A percentile compares a stretch with the other conserved stretches of the same genome.
phyloP scores from a whole-genome alignment of 2,797 vertebrate genomes.

The Sardinella longiceps region DNA sequence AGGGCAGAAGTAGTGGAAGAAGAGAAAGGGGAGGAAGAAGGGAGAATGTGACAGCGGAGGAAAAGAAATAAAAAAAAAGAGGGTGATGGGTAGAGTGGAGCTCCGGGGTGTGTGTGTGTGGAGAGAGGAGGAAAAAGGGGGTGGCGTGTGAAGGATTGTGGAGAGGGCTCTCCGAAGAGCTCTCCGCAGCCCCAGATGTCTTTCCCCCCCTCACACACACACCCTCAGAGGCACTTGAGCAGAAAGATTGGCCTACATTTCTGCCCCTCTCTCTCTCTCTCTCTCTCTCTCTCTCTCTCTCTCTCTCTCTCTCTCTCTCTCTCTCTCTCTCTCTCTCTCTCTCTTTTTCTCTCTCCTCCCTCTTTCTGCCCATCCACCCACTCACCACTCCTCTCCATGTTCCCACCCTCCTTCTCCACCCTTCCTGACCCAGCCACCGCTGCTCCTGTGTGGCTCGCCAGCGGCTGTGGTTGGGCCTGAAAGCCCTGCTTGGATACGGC shows the following conservation, averaged over 20 bases:
- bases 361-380: conserved; percentile 46
- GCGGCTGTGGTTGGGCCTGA: background rate
- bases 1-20: conserved; percentile 43
- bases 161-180: conserved; percentile 46
- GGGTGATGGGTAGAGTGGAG: conserved; percentile 21
- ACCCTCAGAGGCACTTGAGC: conserved; percentile 78
- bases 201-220: conserved; percentile 39
- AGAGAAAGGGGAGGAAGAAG: conserved; percentile 20
- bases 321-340: conserved; percentile 42
- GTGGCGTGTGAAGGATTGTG: conserved; percentile 15
- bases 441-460: background rate
- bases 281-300: conserved; percentile 50
- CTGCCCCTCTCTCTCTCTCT: conserved; percentile 51
- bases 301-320: conserved; percentile 42
- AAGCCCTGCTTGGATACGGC: background rate
- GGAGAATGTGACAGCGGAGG: background rate
- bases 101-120: background rate
- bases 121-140: background rate
- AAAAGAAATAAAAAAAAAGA: background rate
- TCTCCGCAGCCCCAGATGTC: conserved; percentile 49
- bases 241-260: conserved; percentile 93
- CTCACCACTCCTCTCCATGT: conserved; percentile 48
- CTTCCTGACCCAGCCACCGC: conserved; percentile 36
- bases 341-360: conserved; percentile 50
- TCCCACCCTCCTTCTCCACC: conserved; percentile 49